These are phyloP conservation scores for Dasysyrphus albostriatus DNA, from an alignment of 2,888 invertebrate species.

Conservation along the genomic window DNA sequence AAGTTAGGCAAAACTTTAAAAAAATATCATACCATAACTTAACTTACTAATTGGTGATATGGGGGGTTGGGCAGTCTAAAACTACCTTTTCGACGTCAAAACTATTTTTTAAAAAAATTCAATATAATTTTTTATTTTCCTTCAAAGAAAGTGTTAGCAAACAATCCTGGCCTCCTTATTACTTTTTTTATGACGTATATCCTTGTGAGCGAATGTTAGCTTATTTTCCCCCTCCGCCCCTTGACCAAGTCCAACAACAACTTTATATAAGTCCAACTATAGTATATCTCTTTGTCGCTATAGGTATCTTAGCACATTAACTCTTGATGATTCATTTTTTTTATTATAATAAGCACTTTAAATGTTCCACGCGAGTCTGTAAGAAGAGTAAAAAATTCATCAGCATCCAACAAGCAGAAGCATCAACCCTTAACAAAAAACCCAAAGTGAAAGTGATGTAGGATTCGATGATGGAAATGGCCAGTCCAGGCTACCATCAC, in stretches of 20 bases:
- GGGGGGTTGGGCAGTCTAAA: too few species aligned
- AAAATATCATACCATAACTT: too few species aligned
- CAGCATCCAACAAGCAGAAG: constrained; percentile 22
- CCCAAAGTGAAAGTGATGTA: constrained; percentile 70
- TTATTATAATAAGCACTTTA: constrained; percentile 66
- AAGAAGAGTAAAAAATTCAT: constrained; percentile 56
- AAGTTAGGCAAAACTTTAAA: too few species aligned
- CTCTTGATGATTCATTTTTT: constrained; percentile 25
- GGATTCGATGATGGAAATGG: constrained; percentile 39
- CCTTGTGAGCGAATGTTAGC: too few species aligned
- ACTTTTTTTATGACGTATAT: too few species aligned
- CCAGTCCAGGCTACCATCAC: constrained; percentile 1
- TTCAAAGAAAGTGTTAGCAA: too few species aligned
- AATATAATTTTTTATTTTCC: too few species aligned
- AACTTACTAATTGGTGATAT: too few species aligned
- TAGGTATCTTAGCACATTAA: constrained; percentile 13
- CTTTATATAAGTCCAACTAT: neutral
- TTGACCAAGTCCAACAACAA: neutral
- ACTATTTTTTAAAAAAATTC: too few species aligned
- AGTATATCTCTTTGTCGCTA: neutral
- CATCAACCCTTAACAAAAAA: constrained; percentile 1
- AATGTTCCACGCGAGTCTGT: constrained; percentile 57
- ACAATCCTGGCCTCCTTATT: too few species aligned
- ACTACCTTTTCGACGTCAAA: too few species aligned
- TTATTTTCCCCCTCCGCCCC: neutral